Evolutionary conservation across 2,888 invertebrate species (phyloP), one percentile per base, ranked within the genome.

Genomic region (Sepiola atlantica): DNA sequence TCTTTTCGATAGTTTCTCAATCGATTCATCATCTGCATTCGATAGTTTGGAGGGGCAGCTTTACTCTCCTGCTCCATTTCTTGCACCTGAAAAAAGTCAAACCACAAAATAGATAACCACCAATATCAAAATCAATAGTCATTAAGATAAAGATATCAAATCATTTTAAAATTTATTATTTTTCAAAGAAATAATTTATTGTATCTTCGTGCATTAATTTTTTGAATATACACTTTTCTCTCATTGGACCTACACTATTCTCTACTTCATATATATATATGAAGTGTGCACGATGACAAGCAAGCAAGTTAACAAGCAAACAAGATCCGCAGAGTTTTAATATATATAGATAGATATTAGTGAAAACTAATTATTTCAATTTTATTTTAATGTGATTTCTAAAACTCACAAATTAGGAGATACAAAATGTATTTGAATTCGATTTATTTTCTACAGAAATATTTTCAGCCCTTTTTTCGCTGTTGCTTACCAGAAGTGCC

Each of bases 31-130:
- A 97, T 96, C 94, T 97, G 96, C 93, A 96, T 96, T 61, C 97
- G 95, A 95, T 96, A 97, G 61, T 96, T 96, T 54, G 96, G 95
- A 6, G 97, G 97, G 1, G 97, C 97, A 55, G 95, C 94, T 91
- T 96, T 96, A 12, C 97, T 97, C 95, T 97, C 97, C 93, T 96
- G 96, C 95, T 97, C 97, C 96, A 97, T 96, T 94, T 97, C 97
- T 95, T 97, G 97, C 10, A 97, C 93, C 97, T 97, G 94, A 21
- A 95, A 94, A 93, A 93, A 14, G 21, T n/a, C 28, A 92, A 91
- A 45, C 24, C 18, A 55, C 10, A 28, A 92, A 92, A 35, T 32
- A 92, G 45, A 92, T 92, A 21, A 54, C 16, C n/a, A n/a, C 21
- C 14, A 45, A 45, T 45, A 45, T 45, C 45, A 45, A 45, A 45